Percentiles rank a stretch among this genome's conserved stretches.
Conservation (phyloP, 2,888 invertebrate species). For the Pyrocoelia pectoralis region DNA sequence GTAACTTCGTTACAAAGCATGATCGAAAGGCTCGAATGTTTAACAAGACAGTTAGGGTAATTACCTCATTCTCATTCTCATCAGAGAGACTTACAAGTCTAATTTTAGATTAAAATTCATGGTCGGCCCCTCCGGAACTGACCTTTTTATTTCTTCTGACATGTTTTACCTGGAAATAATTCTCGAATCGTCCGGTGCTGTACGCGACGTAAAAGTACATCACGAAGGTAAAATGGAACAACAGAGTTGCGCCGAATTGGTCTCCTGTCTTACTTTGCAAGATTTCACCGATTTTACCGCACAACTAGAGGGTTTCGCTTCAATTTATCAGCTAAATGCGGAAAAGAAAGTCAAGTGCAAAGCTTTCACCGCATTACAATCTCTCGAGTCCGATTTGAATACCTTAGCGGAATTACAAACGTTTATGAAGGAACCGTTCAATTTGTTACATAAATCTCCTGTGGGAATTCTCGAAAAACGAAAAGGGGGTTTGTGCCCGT, state of each 20-base stretch:
- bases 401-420: slow-evolving; percentile 81
- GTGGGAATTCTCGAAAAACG: slow-evolving; percentile 87
- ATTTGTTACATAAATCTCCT: slow-evolving; percentile 86
- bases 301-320: slow-evolving; percentile 84
- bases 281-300: slow-evolving; percentile 93
- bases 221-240: slow-evolving; percentile 87
- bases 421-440: slow-evolving; percentile 73
- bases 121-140: slow-evolving; percentile 80
- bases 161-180: slow-evolving; percentile 96
- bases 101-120: slow-evolving; percentile 80
- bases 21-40: slow-evolving; percentile 89
- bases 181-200: slow-evolving; percentile 81
- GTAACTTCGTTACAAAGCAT: slow-evolving; percentile 90
- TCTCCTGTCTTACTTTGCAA: slow-evolving; percentile 81
- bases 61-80: neutral
- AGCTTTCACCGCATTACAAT: slow-evolving; percentile 91
- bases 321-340: slow-evolving; percentile 92
- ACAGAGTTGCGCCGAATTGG: slow-evolving; percentile 89
- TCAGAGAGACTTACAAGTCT: slow-evolving; percentile 4
- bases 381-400: slow-evolving; percentile 88
- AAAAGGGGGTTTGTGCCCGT: slow-evolving; percentile 73
- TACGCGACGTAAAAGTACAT: slow-evolving; percentile 91
- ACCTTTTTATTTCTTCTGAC: slow-evolving; percentile 91
- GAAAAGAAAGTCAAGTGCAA: slow-evolving; percentile 95
- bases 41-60: slow-evolving; percentile 87